Conservation (phyloP, 1,140 invertebrate genomes). For the Leptoteleia sp. region DNA sequence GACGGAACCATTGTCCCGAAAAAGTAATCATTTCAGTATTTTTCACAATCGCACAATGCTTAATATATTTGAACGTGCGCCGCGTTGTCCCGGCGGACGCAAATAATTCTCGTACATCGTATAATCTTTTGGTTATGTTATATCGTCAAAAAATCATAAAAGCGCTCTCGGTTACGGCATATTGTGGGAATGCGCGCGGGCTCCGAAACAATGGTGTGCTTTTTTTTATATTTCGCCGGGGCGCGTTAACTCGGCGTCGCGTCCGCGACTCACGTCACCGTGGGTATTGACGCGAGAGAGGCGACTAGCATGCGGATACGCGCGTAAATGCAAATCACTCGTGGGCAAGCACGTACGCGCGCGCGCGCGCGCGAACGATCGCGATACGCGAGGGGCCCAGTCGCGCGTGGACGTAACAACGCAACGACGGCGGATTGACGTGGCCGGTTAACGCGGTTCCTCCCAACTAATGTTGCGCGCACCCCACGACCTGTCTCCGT, state of each 20-base stretch:
- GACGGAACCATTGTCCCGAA: slow-evolving; percentile 29
- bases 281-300: slow-evolving; percentile 40
- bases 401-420: slow-evolving; percentile 49
- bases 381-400: slow-evolving; percentile 46
- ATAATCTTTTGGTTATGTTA: slow-evolving; percentile 51
- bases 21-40: slow-evolving; percentile 35
- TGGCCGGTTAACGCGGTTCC: slow-evolving; percentile 36
- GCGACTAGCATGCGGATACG: slow-evolving; percentile 44
- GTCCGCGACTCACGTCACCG: slow-evolving; percentile 29
- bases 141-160: slow-evolving; percentile 46
- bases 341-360: slow-evolving; percentile 50
- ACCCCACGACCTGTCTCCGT: slow-evolving; percentile 4
- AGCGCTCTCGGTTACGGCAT: slow-evolving; percentile 10
- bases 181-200: slow-evolving; percentile 27
- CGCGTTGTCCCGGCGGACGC: neutral
- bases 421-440: slow-evolving; percentile 53
- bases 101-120: slow-evolving; percentile 31
- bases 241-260: slow-evolving; percentile 21
- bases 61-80: slow-evolving; percentile 8
- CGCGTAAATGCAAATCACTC: slow-evolving; percentile 62
- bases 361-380: slow-evolving; percentile 45
- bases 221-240: slow-evolving; percentile 33
- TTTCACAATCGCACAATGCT: slow-evolving; percentile 22
- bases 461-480: slow-evolving; percentile 52
- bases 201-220: slow-evolving; percentile 37